A percentile compares a stretch with the other conserved stretches of the same genome.
phyloP scores from a whole-genome alignment of 2,888 invertebrate genomes.

The Chironomus riparius region DNA sequence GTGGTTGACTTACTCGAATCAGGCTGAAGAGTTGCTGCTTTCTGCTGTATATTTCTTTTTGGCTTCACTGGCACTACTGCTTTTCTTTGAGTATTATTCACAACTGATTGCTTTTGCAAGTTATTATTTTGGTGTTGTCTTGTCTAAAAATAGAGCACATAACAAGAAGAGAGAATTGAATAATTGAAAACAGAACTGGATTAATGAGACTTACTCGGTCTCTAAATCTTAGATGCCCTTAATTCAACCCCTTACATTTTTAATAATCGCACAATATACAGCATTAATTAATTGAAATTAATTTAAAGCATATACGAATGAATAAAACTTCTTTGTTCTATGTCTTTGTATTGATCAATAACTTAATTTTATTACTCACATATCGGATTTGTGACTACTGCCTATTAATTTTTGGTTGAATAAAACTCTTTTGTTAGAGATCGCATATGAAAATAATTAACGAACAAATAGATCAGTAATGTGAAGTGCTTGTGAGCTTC shows the following conservation, averaged over 20 bases:
- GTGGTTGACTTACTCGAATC: background rate
- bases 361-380: background rate
- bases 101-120: background rate
- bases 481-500: background rate
- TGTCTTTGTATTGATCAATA: background rate
- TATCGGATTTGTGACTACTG: background rate
- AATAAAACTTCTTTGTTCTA: conserved; percentile 9
- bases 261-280: too few relatives aligned
- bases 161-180: background rate
- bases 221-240: too few relatives aligned
- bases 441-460: background rate
- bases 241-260: too few relatives aligned
- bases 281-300: background rate
- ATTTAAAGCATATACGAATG: background rate
- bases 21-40: background rate
- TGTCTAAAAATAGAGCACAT: background rate
- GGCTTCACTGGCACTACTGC: background rate
- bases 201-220: too few relatives aligned
- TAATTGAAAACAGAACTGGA: background rate
- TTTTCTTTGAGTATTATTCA: background rate
- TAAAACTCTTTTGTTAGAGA: background rate
- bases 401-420: background rate
- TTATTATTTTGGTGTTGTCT: background rate
- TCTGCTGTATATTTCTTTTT: background rate
- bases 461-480: background rate